Evolutionary conservation across 2,888 invertebrate species (phyloP), one percentile per base, ranked within the genome.

Genomic region (Ophioninae sp.): DNA sequence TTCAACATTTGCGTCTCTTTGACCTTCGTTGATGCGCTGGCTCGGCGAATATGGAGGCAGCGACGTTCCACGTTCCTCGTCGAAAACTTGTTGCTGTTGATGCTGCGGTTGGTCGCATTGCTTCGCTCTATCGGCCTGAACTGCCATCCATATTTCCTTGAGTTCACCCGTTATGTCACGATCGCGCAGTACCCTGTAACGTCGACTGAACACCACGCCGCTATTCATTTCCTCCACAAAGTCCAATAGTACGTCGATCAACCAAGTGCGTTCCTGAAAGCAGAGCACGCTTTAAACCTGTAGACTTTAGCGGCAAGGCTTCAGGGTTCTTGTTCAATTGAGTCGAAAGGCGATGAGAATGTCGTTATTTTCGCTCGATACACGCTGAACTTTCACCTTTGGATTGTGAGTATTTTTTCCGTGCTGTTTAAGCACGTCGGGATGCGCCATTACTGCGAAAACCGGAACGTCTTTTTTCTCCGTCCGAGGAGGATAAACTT

Each of bases 171-270:
- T 95, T 82, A 96, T 93, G 90, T 96, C 96, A 37, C 95, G 93
- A 88, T 96, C 96, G 88, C 95, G 95, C 44, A 96, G 90, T 85
- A 96, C 95, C 17, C 94, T 88, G 71, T 91, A 93, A 74, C 91
- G 93, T 89, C 96, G 93, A 39, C 94, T 93, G 85, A 96, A 93
- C 84, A 94, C 91, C 51, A 96, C 92, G 0, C 95, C 96, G 5
- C 95, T 94, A 89, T 96, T 96, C 95, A 95, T 96, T 20, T 95
- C 95, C 90, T 96, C 96, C 56, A 96, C 95, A 90, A 96, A 96
- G 92, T 96, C 96, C 88, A 96, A 94, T 87, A 96, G 94, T 22
- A 96, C 93, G 88, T 95, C 95, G 56, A 96, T 95, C 87, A 96
- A 93, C n/a, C 95, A 95, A 81, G 95, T 94, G 85, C 95, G 94